phyloP scores from a whole-genome alignment of 2,797 vertebrate genomes.

The Squalus acanthias region DNA sequence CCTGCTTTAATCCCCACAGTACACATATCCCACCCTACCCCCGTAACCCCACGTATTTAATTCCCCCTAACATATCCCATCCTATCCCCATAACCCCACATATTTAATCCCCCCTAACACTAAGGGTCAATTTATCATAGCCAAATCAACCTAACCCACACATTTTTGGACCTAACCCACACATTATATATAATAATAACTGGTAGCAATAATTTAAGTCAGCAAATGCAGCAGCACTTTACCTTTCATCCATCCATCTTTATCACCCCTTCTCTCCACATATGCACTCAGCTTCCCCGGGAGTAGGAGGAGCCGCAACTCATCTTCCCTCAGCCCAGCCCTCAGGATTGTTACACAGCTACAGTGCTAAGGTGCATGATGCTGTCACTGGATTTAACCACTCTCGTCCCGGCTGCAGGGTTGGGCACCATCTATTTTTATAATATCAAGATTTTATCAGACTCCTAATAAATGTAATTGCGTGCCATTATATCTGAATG shows the following conservation, averaged over 20 bases:
- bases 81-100: too few relatives aligned
- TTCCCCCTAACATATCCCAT: too few relatives aligned
- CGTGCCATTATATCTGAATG: background rate
- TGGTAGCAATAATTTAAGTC: background rate
- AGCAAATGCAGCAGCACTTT: background rate
- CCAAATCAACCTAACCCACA: too few relatives aligned
- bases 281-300: background rate
- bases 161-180: too few relatives aligned
- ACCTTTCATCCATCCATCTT: background rate
- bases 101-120: too few relatives aligned
- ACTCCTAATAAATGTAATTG: background rate
- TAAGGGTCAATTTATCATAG: too few relatives aligned
- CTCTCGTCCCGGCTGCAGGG: background rate
- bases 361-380: background rate
- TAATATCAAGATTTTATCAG: background rate
- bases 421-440: background rate
- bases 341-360: background rate
- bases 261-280: background rate
- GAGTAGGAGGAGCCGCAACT: background rate
- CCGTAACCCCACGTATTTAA: too few relatives aligned
- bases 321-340: background rate
- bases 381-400: background rate
- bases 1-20: too few relatives aligned
- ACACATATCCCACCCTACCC: too few relatives aligned
- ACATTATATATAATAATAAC: too few relatives aligned